Conservation (phyloP, 2,113 vertebrate species). For the Triplophysa siluroides region DNA sequence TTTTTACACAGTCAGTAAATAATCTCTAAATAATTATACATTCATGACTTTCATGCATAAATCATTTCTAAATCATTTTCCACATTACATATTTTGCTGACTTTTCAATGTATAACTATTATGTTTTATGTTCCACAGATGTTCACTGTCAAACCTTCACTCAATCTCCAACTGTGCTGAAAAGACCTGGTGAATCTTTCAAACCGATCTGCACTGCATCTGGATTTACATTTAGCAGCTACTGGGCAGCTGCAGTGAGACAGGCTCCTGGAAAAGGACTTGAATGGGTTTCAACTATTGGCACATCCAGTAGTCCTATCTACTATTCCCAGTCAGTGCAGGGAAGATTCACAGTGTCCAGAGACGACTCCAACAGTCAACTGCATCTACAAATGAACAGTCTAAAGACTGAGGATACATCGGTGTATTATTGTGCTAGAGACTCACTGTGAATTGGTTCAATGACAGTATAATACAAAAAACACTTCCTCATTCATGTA, state of each 20-base stretch:
- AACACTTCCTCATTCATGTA: not conserved
- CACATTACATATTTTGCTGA: too few species aligned
- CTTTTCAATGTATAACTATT: not conserved
- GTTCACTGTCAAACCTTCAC: slow-evolving; percentile 19
- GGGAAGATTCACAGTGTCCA: slow-evolving; percentile 56
- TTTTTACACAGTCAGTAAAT: too few species aligned
- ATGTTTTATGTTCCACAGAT: not conserved
- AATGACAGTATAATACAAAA: slow-evolving; percentile 15
- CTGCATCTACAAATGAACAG: slow-evolving; percentile 56
- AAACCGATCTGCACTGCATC: slow-evolving; percentile 4
- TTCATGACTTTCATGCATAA: too few species aligned
- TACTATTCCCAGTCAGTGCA: slow-evolving; percentile 37
- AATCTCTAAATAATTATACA: too few species aligned
- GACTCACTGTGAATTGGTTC: slow-evolving; percentile 13
- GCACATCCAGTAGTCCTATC: not conserved
- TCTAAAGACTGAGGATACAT: slow-evolving; percentile 50
- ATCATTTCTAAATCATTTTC: too few species aligned
- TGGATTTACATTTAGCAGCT: slow-evolving; percentile 15
- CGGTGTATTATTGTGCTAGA: slow-evolving; percentile 48
- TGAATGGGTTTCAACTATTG: not conserved
- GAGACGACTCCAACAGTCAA: slow-evolving; percentile 51
- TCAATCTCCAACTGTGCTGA: slow-evolving; percentile 4
- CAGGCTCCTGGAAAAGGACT: slow-evolving; percentile 25
- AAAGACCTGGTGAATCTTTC: slow-evolving; percentile 28
- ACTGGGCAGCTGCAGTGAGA: not conserved